These are phyloP conservation scores for Rhea pennata DNA, from an alignment of 2,113 vertebrate genomes.

Conservation along the genomic window DNA sequence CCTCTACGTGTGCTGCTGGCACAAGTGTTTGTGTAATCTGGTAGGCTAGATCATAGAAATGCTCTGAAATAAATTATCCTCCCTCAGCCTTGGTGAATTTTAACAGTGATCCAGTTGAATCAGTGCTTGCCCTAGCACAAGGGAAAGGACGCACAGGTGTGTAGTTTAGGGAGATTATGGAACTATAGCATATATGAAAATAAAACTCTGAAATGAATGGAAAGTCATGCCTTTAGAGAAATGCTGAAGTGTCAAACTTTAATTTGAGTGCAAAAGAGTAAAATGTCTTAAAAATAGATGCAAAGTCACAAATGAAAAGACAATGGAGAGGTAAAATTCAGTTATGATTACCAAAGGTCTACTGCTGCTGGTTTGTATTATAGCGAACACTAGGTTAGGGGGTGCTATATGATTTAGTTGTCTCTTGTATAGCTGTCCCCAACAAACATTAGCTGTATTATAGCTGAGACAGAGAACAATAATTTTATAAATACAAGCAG, in stretches of 20 bases:
- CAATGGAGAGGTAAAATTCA: not conserved
- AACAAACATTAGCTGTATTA: not conserved
- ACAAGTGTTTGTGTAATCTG: not conserved
- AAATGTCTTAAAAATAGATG: rapidly evolving
- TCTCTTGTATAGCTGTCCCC: not conserved
- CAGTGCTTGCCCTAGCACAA: not conserved
- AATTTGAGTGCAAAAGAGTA: not conserved
- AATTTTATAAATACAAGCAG: not conserved
- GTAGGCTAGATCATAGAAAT: not conserved
- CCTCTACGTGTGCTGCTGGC: not conserved
- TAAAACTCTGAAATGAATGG: not conserved
- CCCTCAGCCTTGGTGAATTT: not conserved
- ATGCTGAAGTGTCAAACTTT: not conserved
- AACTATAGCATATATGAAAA: not conserved
- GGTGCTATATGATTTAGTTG: not conserved
- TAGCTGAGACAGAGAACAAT: not conserved
- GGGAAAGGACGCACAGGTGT: not conserved
- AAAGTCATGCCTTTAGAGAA: not conserved
- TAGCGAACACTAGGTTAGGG: not conserved
- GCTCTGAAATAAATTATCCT: not conserved
- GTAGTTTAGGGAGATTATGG: not conserved
- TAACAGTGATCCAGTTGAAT: not conserved
- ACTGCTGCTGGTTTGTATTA: not conserved
- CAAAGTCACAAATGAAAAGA: not conserved
- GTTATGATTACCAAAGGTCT: not conserved